phyloP scores from a whole-genome alignment of 2,113 vertebrate genomes.

The Hippocampus abdominalis region DNA sequence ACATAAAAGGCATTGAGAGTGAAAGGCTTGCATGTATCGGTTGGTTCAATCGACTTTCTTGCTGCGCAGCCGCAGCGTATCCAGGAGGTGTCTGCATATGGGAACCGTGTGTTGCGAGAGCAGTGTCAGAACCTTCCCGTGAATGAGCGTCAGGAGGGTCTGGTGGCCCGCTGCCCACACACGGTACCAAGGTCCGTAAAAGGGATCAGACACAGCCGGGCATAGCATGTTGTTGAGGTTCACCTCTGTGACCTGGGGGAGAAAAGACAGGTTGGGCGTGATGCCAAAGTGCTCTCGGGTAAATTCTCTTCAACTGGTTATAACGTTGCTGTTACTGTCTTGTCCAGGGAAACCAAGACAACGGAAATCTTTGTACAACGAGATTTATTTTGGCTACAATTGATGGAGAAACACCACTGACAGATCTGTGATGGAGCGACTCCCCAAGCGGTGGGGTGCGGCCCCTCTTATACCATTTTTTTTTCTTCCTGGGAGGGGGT shows the following conservation, averaged over 20 bases:
- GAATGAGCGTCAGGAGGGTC: constrained; percentile 89
- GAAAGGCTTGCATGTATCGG: constrained; percentile 25
- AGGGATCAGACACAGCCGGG: constrained; percentile 95
- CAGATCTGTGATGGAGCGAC: too few relatives aligned
- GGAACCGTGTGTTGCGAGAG: constrained; percentile 78
- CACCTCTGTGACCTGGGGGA: constrained; percentile 86
- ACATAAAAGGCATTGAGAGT: constrained; percentile 24
- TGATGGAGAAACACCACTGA: too few relatives aligned
- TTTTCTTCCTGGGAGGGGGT: too few relatives aligned
- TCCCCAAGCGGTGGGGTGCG: too few relatives aligned
- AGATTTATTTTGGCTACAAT: too few relatives aligned
- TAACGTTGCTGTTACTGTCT: too few relatives aligned
- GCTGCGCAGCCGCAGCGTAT: constrained; percentile 78
- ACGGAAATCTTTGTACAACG: too few relatives aligned
- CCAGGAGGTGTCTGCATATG: constrained; percentile 75
- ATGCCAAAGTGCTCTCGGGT: background rate
- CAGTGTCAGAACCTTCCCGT: constrained; percentile 88
- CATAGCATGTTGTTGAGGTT: constrained; percentile 99
- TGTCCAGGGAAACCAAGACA: too few relatives aligned
- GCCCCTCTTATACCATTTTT: too few relatives aligned
- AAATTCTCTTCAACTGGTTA: too few relatives aligned
- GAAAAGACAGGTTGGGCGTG: background rate
- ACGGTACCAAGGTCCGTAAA: constrained; percentile 96
- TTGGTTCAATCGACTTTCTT: constrained; percentile 88
- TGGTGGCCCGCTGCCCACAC: constrained; percentile 95